Conservation (phyloP, 2,113 vertebrate species). For the Megaceryle maxima region DNA sequence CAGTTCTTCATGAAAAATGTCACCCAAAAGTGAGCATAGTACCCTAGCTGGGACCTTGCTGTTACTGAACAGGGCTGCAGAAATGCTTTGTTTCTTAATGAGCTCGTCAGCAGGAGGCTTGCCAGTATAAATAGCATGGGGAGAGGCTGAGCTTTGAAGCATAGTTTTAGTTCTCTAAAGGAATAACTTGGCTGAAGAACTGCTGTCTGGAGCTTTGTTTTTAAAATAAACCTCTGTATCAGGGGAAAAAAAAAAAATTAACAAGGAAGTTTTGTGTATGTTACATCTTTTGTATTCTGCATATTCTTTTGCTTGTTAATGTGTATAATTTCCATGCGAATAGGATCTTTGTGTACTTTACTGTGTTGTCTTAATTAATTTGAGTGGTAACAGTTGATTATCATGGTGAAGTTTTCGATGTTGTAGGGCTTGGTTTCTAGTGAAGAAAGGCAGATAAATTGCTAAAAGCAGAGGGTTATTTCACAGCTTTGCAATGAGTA, state of each 20-base stretch:
- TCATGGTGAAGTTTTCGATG: not conserved
- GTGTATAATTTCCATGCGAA: not conserved
- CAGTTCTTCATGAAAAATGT: not conserved
- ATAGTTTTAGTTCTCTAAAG: not conserved
- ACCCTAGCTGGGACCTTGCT: not conserved
- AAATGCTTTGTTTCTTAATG: conserved; percentile 20
- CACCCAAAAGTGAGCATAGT: not conserved
- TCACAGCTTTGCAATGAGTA: not conserved
- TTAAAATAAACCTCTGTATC: not conserved
- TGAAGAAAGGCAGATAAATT: not conserved
- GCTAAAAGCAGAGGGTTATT: not conserved
- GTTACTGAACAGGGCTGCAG: not conserved
- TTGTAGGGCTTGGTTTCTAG: not conserved
- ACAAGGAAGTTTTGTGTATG: not conserved
- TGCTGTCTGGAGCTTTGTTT: not conserved
- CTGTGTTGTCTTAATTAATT: conserved; percentile 2
- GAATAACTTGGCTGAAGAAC: not conserved
- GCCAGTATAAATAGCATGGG: conserved; percentile 28
- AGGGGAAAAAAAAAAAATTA: not conserved
- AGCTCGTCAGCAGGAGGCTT: not conserved
- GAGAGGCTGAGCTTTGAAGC: conserved; percentile 8
- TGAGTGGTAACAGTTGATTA: not conserved
- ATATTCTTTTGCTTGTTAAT: not conserved
- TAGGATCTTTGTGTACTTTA: not conserved
- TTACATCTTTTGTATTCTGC: not conserved